Base-by-base conservation (phyloP, 2,888 invertebrate species). In the Drosophila histrio region DNA sequence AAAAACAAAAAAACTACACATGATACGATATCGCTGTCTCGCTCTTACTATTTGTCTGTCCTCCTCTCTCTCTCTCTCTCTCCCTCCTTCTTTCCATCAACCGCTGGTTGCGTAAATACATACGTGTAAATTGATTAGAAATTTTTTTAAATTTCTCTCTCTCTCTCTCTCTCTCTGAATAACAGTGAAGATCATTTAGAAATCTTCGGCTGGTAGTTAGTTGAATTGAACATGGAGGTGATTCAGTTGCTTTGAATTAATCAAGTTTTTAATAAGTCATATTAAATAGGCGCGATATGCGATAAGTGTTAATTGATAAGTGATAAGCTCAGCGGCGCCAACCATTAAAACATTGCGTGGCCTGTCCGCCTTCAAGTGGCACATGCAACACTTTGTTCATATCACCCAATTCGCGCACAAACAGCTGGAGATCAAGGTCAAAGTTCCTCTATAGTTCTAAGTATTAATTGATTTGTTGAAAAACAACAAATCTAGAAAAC, bases 251-350 rank as follows among this genome's bases (percentile, higher is more conserved):
- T n/a, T 39, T 7, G 47, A 49, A 32, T 59, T 72, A 62, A 67
- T 72, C 73, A 52, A 54, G 59, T 53, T 53, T 53, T 57, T 57
- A 65, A 71, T 71, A 61, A 71, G 54, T 52, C 41, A 8, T 34
- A 50, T 53, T 49, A 36, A 67, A 76, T 69, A 61, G 56, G 15
- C 28, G 39, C 44, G 72, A 65, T 77, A 65, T 60, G 50, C 65
- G 79, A 79, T 77, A 74, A 79, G 68, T 52, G 50, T 13, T 49
- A 58, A 58, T 49, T 59, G 52, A 67, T 65, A 70, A 72, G 52
- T 69, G 79, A 79, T 77, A 74, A 79, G 73, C 79, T 62, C 49
- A 19, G 53, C 67, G 79, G 83, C 79, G 74, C 79, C 79, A 59
- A 46, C 5, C 13, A 53, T 44, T 46, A 2, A 21, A 38, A 32